Evolutionary conservation across 1,140 invertebrate species (phyloP).

Genomic region (Scaptomyza graminum): DNA sequence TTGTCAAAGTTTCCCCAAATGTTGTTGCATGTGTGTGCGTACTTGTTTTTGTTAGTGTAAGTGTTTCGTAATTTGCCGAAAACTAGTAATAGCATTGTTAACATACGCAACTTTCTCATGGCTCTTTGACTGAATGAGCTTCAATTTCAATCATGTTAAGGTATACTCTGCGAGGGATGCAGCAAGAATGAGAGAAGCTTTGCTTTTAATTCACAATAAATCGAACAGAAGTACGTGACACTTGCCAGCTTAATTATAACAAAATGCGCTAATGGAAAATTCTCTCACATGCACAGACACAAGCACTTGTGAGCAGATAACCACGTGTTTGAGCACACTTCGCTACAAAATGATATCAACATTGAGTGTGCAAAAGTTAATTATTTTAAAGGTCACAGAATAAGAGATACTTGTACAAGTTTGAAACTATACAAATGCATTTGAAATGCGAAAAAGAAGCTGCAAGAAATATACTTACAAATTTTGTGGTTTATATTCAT

Average conservation of each 20-base stretch:
- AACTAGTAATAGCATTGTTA: constrained; percentile 22
- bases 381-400: not conserved
- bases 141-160: constrained; percentile 53
- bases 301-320: constrained; percentile 4
- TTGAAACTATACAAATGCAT: not conserved
- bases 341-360: not conserved
- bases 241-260: constrained; percentile 75
- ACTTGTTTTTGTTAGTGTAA: constrained; percentile 19
- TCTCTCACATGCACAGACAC: constrained; percentile 18
- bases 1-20: constrained; percentile 23
- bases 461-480: not conserved
- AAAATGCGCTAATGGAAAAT: constrained; percentile 65
- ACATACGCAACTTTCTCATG: constrained; percentile 14
- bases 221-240: constrained; percentile 70
- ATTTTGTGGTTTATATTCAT: not conserved
- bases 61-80: constrained; percentile 21
- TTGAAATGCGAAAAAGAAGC: not conserved
- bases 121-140: constrained; percentile 10
- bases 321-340: constrained; percentile 42
- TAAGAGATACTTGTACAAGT: not conserved
- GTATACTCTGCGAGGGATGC: not conserved
- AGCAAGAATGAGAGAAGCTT: constrained; percentile 3
- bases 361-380: not conserved
- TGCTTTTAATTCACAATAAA: constrained; percentile 61
- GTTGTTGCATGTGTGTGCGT: constrained; percentile 32